Base-by-base conservation (phyloP, 2,888 invertebrate species). In the Scrobipalpa costella region DNA sequence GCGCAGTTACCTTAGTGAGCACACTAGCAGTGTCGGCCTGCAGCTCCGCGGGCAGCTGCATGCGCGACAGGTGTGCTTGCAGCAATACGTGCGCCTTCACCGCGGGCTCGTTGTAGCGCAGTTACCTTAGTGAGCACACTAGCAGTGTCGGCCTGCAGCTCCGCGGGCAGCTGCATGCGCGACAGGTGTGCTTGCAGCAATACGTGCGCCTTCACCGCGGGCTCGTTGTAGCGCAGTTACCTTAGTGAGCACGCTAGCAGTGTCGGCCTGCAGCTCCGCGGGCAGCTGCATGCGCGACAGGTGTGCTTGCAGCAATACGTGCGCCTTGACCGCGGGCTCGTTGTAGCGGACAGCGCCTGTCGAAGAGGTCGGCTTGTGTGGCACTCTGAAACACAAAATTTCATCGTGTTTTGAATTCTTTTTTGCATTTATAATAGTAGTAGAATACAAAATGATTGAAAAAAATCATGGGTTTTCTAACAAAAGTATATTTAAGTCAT, bases 311-410 rank as follows among this genome's bases (percentile, higher is more conserved):
- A 99, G 90, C 63, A 99, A 84, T 33, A 99, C 93, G 85, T 99
- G 98, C 0, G 98, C 98, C 85, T 99, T 99, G 34, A 98, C 89
- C 80, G 99, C 99, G 0, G 99, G 99, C 92, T 99, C 98, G 80
- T 98, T 98, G 90, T 94, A 98, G 84, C 94, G 94, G 13, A 96
- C 95, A 1, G 86, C 76, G 47, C 94, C 93, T 8, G 92, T 88
- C 8, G 93, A 81, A 7, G 93, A 92, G 0, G 93, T 90, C 63
- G 94, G 92, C 83, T 95, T 96, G 80, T 93, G 94, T 0, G 93
- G 93, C 8, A 95, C 91, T 75, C 97, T 96, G 80, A 0, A 2
- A 47, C n/a, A 47, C 47, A 47, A 11, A n/a, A n/a, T n/a, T n/a
- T n/a, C n/a, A n/a, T n/a, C n/a, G n/a, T n/a, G n/a, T n/a, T n/a